Evolutionary conservation across 1,140 invertebrate genomes (phyloP), one percentile per base, ranked within the genome.

Genomic region (Ceratina calcarata): DNA sequence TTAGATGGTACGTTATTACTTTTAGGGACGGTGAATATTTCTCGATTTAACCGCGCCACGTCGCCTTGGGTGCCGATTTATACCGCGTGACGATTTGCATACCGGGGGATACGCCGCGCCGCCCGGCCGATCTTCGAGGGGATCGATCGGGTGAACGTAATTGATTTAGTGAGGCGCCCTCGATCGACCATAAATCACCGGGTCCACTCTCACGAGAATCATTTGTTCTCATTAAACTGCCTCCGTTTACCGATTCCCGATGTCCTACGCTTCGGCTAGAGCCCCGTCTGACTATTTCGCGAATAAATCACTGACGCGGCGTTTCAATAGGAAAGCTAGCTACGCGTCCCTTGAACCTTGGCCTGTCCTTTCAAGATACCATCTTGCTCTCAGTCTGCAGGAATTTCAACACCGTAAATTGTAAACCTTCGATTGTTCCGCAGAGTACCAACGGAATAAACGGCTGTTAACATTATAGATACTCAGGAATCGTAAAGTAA

Each of bases 171-270:
- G 82, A 27, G 69, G 20, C 67, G 64, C 49, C 70, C 45, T 51
- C 78, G 69, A 65, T 69, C 22, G 10, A 1, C 45, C 24, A 55
- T 81, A 84, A 84, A 85, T 85, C 83, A 85, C 64, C n/a, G 27
- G 8, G 16, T 51, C 66, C 16, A 72, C 83, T 81, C 73, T 85
- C 81, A 81, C 13, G 6, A 13, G 49, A 64, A 62, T 77, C 82
- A 78, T 81, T 85, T 73, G 65, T 84, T 85, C 83, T 81, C 82
- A 75, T 85, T 84, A 84, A 72, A 57, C 58, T 24, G 15, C 6
- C 60, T 15, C 49, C 45, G 8, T 70, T 78, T 64, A 71, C 68
- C 68, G 68, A 64, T 71, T 62, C 68, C 60, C 22, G 45, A 58
- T 72, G 45, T 57, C 37, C 37, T 45, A 45, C 6, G 37, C 37